Conservation (phyloP, 2,888 invertebrate genomes). For the Meiosimyza decipiens region DNA sequence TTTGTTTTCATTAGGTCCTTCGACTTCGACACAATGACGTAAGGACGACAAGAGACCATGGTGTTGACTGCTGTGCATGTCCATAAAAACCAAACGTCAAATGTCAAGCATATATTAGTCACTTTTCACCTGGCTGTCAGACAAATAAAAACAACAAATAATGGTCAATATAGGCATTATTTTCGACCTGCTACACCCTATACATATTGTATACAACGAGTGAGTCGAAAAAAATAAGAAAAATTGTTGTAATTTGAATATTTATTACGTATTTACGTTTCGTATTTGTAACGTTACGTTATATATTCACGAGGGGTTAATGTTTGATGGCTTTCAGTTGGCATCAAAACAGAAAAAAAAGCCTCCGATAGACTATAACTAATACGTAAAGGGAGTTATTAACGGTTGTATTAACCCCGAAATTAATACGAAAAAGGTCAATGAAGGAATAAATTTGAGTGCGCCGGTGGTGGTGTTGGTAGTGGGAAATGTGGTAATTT, state of each 20-base stretch:
- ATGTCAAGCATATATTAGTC: constrained; percentile 33
- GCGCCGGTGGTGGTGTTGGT: not conserved
- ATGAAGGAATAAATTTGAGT: constrained; percentile 28
- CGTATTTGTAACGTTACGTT: constrained; percentile 10
- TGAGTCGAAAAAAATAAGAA: constrained; percentile 23
- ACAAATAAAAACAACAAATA: constrained; percentile 16
- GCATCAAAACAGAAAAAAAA: constrained; percentile 30
- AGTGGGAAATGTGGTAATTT: not conserved
- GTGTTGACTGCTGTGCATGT: constrained; percentile 28
- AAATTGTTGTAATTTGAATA: constrained; percentile 48
- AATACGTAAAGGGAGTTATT: constrained; percentile 35
- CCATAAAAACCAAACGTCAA: constrained; percentile 31
- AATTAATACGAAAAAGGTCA: constrained; percentile 33
- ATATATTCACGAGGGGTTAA: constrained; percentile 23
- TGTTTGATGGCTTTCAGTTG: constrained; percentile 36
- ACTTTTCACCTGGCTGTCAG: constrained; percentile 32
- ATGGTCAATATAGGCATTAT: constrained; percentile 27
- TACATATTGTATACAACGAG: not conserved
- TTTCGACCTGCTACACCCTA: constrained; percentile 19
- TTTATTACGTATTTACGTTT: constrained; percentile 48
- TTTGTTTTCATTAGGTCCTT: constrained; percentile 27
- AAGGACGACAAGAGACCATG: constrained; percentile 7
- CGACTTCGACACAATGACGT: constrained; percentile 7
- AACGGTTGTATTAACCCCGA: constrained; percentile 33
- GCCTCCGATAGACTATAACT: constrained; percentile 46